Evolutionary conservation across 2,113 vertebrate species (phyloP).

Genomic region (Columba livia): DNA sequence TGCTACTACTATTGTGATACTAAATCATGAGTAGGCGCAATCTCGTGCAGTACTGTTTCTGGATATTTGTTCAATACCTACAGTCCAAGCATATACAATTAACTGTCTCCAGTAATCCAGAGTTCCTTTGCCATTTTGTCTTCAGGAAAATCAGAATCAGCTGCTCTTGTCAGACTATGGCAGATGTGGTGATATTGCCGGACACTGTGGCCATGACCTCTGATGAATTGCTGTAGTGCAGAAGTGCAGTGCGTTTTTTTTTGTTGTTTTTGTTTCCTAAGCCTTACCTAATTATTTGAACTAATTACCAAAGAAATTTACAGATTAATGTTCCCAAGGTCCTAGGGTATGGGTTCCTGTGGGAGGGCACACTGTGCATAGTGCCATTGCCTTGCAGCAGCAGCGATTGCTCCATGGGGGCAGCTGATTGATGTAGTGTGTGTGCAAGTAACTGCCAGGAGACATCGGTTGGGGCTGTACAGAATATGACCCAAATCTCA

Average conservation of each 20-base stretch:
- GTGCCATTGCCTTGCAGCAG: neutral
- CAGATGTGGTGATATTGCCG: neutral
- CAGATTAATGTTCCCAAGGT: neutral
- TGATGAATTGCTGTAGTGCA: neutral
- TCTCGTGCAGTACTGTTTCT: neutral
- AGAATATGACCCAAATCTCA: neutral
- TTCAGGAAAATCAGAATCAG: neutral
- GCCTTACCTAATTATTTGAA: neutral
- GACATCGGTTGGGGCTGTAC: neutral
- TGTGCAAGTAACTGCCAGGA: neutral
- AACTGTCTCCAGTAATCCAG: neutral
- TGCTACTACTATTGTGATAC: neutral
- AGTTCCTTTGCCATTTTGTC: neutral
- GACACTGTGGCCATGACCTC: neutral
- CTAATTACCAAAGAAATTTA: neutral
- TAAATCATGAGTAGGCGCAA: neutral
- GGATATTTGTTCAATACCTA: neutral
- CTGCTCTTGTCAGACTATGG: neutral
- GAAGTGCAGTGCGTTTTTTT: neutral
- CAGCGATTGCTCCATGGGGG: neutral
- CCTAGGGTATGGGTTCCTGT: neutral
- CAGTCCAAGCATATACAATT: neutral
- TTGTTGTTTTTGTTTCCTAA: neutral
- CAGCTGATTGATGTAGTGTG: neutral
- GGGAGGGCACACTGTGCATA: neutral